A percentile compares a stretch with the other conserved stretches of the same genome.
Evolutionary conservation across 2,888 invertebrate genomes (phyloP).

Genomic region (Acanthosepion pharaonis): DNA sequence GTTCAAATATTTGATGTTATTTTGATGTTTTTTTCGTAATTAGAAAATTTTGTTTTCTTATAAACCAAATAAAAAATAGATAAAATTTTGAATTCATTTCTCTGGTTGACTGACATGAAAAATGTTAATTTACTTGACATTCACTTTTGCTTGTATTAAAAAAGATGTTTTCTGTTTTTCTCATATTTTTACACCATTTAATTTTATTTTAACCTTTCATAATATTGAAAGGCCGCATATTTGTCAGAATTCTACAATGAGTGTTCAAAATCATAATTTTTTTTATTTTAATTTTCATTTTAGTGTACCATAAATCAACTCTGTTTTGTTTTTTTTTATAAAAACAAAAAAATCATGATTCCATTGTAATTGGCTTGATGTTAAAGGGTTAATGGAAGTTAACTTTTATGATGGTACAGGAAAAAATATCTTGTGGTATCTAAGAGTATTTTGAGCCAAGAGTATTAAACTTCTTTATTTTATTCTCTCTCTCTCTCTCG

Average conservation of each 20-base stretch:
- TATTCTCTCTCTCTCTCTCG: no score
- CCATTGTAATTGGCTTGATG: background rate
- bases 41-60: no score
- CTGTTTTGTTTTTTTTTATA: background rate
- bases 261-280: background rate
- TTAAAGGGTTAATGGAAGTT: background rate
- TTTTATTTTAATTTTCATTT: background rate
- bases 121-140: background rate
- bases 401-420: background rate
- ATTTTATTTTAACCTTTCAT: background rate
- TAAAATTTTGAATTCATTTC: background rate
- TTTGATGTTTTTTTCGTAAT: no score
- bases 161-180: background rate
- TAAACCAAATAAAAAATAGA: no score
- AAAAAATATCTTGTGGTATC: background rate
- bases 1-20: no score
- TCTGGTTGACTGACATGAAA: background rate
- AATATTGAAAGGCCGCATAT: background rate
- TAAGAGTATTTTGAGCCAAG: no score
- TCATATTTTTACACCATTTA: background rate
- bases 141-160: background rate
- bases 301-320: background rate
- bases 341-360: background rate
- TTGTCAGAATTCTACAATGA: background rate
- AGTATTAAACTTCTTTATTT: no score